A percentile compares a stretch with the other conserved stretches of the same genome.
Conservation (phyloP, 2,113 vertebrate genomes). For the Istiophorus platypterus region DNA sequence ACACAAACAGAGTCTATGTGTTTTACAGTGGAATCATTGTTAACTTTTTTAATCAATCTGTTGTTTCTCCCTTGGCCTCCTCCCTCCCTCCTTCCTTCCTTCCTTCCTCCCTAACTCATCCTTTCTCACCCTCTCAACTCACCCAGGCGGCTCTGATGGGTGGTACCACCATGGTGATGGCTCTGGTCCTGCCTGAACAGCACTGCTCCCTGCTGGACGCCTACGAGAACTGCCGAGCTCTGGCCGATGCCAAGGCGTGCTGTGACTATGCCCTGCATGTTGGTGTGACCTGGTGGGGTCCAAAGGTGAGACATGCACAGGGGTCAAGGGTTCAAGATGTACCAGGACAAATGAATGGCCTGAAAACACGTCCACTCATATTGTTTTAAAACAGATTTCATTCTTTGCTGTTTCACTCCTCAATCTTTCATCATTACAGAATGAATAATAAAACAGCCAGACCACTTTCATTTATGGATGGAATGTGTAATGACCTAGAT, state of each 20-base stretch:
- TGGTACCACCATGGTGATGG: conserved; percentile 96
- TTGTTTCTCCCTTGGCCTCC: conserved; percentile 18
- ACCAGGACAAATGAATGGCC: background rate
- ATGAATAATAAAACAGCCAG: conserved; percentile 18
- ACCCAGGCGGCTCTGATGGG: conserved; percentile 94
- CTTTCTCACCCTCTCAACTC: conserved; percentile 15
- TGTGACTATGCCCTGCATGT: conserved; percentile 96
- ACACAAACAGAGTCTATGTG: conserved; percentile 43
- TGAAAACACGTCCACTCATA: background rate
- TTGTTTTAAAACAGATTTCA: background rate
- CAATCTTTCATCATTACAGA: background rate
- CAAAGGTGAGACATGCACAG: conserved; percentile 86
- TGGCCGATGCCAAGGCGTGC: conserved; percentile 94
- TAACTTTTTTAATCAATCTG: conserved; percentile 39
- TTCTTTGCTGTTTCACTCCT: background rate
- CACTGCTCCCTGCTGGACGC: conserved; percentile 94
- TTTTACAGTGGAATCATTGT: conserved; percentile 60
- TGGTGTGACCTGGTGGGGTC: conserved; percentile 97
- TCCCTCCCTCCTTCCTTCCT: background rate
- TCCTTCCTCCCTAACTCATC: conserved; percentile 13
- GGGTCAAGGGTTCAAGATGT: background rate
- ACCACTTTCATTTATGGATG: conserved; percentile 39
- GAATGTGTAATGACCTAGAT: conserved; percentile 71
- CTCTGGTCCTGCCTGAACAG: conserved; percentile 92
- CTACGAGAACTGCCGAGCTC: conserved; percentile 90